Base-by-base conservation (phyloP, 92 coral and sea anemone genomes). In the Siderastrea radians region DNA sequence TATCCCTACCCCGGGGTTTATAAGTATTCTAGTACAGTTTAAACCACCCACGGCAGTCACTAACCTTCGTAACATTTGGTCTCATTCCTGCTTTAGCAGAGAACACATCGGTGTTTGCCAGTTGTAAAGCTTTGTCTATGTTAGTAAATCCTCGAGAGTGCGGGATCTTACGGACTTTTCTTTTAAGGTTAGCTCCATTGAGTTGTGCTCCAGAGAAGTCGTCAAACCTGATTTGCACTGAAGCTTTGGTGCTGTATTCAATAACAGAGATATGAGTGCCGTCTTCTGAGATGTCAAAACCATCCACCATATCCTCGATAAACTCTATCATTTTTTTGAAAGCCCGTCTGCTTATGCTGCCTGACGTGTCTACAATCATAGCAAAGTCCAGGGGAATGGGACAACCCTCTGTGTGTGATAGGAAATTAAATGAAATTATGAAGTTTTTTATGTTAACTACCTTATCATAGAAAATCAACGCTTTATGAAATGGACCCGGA, bases 361-460 rank as follows among this genome's bases (percentile, higher is more conserved):
- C 95, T 5, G 95, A 92, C 11, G 95, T 72, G 43, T 92, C 95
- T 13, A 92, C 90, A 46, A 92, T 71, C 63, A 88, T n/a, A 2
- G 90, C 90, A 47, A 92, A 79, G 70, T 92, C 95, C 45, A 88
- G 47, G 9, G 95, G 95, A 7, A 84, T 72, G 2, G 90, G 95
- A 16, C 95, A 92, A 8, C 90, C 90, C 7, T 84, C 95, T 92
- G 78, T 38, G 10, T 7, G 45, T 1, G 45, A 15, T 45, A 4
- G 53, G 3, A 50, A 58, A 58, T 45, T 6, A 4, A 63, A 63
- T 17, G 14, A 44, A 13, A 57, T 17, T 3, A 7, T 12, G 38
- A 26, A 26, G 48, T 9, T 12, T 6, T 14, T 61, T 61, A n/a
- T 14, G 43, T 14, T 6, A 58, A 62, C 13, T 62, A 4, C 6